Base-by-base conservation (phyloP, 2,797 vertebrate genomes). In the Microctenopoma steveboyesi region DNA sequence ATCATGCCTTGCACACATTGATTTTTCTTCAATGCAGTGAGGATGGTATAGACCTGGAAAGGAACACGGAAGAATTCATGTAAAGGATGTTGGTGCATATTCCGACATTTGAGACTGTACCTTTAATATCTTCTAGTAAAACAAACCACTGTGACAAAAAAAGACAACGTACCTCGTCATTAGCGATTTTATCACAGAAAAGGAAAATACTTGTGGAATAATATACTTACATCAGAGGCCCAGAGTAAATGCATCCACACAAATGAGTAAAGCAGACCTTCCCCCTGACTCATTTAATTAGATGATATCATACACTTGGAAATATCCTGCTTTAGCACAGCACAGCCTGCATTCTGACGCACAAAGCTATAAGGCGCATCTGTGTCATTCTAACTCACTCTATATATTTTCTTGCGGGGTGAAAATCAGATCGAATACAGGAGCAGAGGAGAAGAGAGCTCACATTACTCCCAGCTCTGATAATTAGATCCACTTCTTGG, bases 281-380 rank as follows among this genome's bases (percentile, higher is more conserved):
- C 79, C 69, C 67, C 72, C 74, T 83, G 83, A 83, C 78, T 88
- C 73, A 78, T 81, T 83, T 89, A 91, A 91, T 92, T 86, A 92
- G 84, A 88, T 83, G 77, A 56, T 86, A 86, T 85, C 81, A 74
- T 66, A 83, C 66, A 53, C 78, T 79, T 70, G 58, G 72, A 84
- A 77, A 74, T 78, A 69, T 74, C 66, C 53, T 28, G 67, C 72
- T 69, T 86, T 72, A 77, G 71, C 51, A 51, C 69, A 79, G 74
- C 72, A 77, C 74, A 72, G 84, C 78, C 48, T 48, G 45, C 80
- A 80, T 71, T 76, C 42, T 62, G 35, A 71, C 47, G 68, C 81
- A 83, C 67, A 80, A 75, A 85, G 80, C 76, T 79, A 72, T 18
- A 66, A 66, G 79, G 72, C 68, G 58, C 43, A 80, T 61, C 54